Conservation (phyloP, 2,113 vertebrate species). For the Pterocles gutturalis region DNA sequence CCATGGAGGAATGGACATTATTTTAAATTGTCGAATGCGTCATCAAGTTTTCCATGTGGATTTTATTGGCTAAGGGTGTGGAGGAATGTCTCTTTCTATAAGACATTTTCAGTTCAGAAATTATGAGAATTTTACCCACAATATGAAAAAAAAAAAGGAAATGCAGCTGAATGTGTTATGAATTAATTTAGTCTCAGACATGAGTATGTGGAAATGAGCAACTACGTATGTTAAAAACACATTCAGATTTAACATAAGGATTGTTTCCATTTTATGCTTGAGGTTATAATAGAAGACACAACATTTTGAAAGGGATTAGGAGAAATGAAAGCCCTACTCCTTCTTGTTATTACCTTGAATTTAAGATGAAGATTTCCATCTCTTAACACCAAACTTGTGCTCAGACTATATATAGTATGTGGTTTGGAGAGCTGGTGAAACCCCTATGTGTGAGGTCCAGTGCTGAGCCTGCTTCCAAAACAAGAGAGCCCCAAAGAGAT, state of each 20-base stretch:
- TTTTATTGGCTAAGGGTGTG: background rate
- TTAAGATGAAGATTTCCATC: background rate
- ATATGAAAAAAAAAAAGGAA: background rate
- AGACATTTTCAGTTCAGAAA: background rate
- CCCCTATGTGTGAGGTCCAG: fast-evolving
- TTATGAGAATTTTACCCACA: background rate
- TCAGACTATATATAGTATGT: background rate
- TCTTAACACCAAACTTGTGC: background rate
- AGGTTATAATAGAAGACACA: background rate
- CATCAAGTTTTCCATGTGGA: fast-evolving
- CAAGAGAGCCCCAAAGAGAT: background rate
- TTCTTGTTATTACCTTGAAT: background rate
- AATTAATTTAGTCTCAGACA: background rate
- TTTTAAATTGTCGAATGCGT: background rate
- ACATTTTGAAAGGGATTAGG: background rate
- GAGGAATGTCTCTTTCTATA: background rate
- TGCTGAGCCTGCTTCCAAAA: background rate
- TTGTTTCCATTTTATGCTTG: background rate
- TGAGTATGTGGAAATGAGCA: background rate
- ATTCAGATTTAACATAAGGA: background rate
- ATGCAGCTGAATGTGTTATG: background rate
- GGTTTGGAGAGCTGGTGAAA: background rate
- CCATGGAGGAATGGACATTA: background rate
- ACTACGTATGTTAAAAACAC: background rate
- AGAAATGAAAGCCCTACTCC: background rate